These are phyloP conservation scores for Palaemon carinicauda DNA, from an alignment of 1,140 invertebrate species.

Conservation along the genomic window DNA sequence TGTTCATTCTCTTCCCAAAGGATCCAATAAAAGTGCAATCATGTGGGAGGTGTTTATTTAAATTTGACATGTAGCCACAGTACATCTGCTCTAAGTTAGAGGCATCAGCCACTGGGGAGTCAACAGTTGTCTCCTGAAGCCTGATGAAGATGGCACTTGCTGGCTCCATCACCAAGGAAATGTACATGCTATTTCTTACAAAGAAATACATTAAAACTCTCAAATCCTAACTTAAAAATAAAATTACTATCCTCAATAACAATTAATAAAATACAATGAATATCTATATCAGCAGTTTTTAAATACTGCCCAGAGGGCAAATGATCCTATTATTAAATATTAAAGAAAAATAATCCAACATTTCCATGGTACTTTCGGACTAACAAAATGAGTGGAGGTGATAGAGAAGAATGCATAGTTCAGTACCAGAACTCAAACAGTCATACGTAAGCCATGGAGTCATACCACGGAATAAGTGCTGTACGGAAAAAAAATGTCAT, in stretches of 20 bases:
- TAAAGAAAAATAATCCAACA: constrained; percentile 9
- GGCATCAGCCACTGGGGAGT: constrained; percentile 27
- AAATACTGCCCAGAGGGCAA: constrained; percentile 6
- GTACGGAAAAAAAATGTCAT: no score
- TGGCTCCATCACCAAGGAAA: constrained; percentile 47
- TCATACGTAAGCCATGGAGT: no score
- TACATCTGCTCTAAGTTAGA: constrained; percentile 38
- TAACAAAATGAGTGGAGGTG: constrained; percentile 29
- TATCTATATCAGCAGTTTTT: constrained; percentile 3
- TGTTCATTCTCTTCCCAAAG: no score
- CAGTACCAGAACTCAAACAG: constrained; percentile 14
- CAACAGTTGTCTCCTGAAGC: constrained; percentile 36
- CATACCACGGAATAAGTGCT: no score
- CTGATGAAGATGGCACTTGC: constrained; percentile 26
- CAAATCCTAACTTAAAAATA: constrained; percentile 51
- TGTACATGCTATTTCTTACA: constrained; percentile 43
- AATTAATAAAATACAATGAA: background rate
- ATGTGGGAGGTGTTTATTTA: constrained; percentile 54
- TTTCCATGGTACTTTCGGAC: constrained; percentile 20
- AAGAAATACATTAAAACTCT: constrained; percentile 52
- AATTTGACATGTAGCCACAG: constrained; percentile 49
- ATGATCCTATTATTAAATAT: background rate
- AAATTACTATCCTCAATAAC: background rate
- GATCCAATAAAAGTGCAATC: background rate
- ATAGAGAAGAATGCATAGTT: constrained; percentile 28